Percentiles rank a stretch among this genome's conserved stretches.
Conservation (phyloP, 1,140 invertebrate species). For the Scaptomyza pallida region DNA sequence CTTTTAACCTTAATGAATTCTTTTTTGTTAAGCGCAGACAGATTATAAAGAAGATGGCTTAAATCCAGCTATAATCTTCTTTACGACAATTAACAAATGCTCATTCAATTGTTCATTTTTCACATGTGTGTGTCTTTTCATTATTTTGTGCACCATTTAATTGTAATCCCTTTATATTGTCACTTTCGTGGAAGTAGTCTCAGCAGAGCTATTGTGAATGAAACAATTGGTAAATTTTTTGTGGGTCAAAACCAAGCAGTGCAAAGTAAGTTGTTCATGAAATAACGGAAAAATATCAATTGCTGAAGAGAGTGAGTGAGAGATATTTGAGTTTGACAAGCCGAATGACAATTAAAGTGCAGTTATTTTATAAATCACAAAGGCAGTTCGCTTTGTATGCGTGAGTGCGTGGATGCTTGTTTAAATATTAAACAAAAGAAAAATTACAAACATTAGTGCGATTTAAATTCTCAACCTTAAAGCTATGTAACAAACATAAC, state of each 20-base stretch:
- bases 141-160: conserved; percentile 27
- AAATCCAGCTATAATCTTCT: conserved; percentile 36
- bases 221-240: neutral
- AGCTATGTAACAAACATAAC: conserved; percentile 20
- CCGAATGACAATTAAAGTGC: too few species aligned
- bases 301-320: neutral
- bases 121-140: conserved; percentile 8
- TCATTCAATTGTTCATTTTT: conserved; percentile 11
- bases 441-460: too few species aligned
- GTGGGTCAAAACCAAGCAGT: neutral
- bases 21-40: conserved; percentile 8
- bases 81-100: conserved; percentile 45
- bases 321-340: neutral
- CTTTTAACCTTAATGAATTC: too few species aligned
- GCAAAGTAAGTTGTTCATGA: too few species aligned
- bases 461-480: too few species aligned
- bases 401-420: too few species aligned
- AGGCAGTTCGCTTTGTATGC: too few species aligned
- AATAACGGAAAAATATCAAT: too few species aligned
- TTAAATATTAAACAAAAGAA: too few species aligned
- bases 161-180: conserved; percentile 57
- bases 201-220: conserved; percentile 14
- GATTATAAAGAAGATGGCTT: conserved; percentile 5
- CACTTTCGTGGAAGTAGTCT: conserved; percentile 42
- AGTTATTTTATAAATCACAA: too few species aligned